Percentiles rank a stretch among this genome's conserved stretches.
phyloP scores from a whole-genome alignment of 2,888 invertebrate genomes.

The Eristalinus sepulchralis region DNA sequence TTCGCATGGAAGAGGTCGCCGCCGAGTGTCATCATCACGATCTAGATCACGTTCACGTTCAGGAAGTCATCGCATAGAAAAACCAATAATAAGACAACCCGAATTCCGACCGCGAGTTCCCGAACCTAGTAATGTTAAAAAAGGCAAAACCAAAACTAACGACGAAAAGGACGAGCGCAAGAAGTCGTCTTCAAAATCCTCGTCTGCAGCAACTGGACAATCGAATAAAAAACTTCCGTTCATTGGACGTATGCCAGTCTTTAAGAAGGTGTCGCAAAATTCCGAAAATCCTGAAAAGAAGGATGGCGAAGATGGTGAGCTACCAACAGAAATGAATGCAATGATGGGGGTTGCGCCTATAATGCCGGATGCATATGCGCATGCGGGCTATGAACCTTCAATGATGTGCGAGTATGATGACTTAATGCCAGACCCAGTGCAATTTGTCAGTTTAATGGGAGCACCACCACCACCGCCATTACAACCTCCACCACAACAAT shows the following conservation, averaged over 20 bases:
- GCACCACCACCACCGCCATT: conserved; percentile 80
- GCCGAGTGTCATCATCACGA: conserved; percentile 70
- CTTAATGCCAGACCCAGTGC: conserved; percentile 81
- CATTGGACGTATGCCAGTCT: conserved; percentile 92
- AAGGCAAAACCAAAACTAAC: conserved; percentile 72
- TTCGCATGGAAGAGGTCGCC: conserved; percentile 69
- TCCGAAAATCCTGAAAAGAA: conserved; percentile 52
- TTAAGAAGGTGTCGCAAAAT: conserved; percentile 81
- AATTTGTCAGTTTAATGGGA: conserved; percentile 80
- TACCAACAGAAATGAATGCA: conserved; percentile 36
- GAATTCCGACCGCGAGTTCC: conserved; percentile 80
- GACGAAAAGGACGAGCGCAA: conserved; percentile 75
- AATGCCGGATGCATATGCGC: conserved; percentile 78
- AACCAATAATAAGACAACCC: conserved; percentile 79
- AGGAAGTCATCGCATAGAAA: conserved; percentile 76
- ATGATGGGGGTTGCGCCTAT: conserved; percentile 76
- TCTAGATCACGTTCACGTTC: conserved; percentile 75
- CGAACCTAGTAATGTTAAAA: conserved; percentile 75
- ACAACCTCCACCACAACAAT: conserved; percentile 73
- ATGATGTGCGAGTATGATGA: conserved; percentile 81
- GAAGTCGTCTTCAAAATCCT: conserved; percentile 72
- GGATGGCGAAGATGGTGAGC: conserved; percentile 63
- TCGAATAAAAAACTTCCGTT: conserved; percentile 89
- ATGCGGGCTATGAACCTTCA: conserved; percentile 79
- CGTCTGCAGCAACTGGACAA: conserved; percentile 73